phyloP scores from a whole-genome alignment of 2,888 invertebrate species.

The Gymnosoma rotundatum region DNA sequence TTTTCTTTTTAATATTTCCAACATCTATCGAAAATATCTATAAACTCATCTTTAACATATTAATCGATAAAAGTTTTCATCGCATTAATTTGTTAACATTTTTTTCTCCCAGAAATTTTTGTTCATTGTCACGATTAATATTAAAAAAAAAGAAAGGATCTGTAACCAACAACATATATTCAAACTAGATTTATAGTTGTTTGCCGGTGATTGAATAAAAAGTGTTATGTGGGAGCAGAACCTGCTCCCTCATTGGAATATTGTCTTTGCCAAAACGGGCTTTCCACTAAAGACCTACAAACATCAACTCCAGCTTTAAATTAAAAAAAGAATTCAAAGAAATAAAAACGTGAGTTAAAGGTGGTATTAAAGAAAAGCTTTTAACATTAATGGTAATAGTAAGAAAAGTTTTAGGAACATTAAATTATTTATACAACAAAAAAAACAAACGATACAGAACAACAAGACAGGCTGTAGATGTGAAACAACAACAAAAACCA shows the following conservation, averaged over 20 bases:
- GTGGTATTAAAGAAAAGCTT: conserved; percentile 65
- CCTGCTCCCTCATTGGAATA: conserved; percentile 20
- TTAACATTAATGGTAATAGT: conserved; percentile 58
- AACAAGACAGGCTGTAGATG: conserved; percentile 28
- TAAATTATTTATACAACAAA: conserved; percentile 41
- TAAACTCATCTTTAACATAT: conserved; percentile 55
- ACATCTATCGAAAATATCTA: neutral
- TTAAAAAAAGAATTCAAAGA: neutral
- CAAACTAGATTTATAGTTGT: conserved; percentile 8
- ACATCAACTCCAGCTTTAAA: neutral
- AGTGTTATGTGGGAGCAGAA: conserved; percentile 68
- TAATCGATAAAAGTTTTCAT: conserved; percentile 47
- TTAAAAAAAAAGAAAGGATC: conserved; percentile 19
- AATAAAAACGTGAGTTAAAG: conserved; percentile 62
- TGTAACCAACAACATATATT: neutral
- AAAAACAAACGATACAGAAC: neutral
- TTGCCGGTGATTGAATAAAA: conserved; percentile 39
- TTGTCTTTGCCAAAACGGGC: neutral
- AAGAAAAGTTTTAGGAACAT: conserved; percentile 25
- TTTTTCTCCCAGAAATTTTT: neutral
- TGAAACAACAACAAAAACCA: neutral
- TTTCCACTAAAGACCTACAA: conserved; percentile 29
- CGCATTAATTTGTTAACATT: neutral
- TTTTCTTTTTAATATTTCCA: no score
- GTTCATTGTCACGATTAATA: conserved; percentile 54